Evolutionary conservation across 2,888 invertebrate genomes (phyloP), one percentile per base, ranked within the genome.

Genomic region (Hymenopus coronatus): DNA sequence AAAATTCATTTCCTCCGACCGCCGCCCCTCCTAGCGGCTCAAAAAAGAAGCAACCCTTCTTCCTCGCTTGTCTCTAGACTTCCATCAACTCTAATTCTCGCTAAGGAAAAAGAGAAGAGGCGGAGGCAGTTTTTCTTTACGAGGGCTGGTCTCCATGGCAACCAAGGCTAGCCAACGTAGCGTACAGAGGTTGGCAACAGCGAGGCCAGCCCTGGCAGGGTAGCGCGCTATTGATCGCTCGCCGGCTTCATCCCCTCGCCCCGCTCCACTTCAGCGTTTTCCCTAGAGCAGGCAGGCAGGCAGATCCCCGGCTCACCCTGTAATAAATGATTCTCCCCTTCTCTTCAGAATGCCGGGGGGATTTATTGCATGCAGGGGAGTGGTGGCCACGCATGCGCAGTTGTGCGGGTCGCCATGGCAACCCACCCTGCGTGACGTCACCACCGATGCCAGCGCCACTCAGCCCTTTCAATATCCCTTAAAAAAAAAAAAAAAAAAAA

Each of bases 321-420:
- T 89, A 87, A 89, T 89, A 89, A 89, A 89, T 89, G 89, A 89
- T 89, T 89, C 88, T 88, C 89, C 87, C 88, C 40, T 46, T 84
- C 88, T 81, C 87, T 40, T 70, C 81, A 88, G 82, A 88, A 89
- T 88, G 89, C 88, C 89, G 89, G 88, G 88, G 89, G 89, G 88
- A 89, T 89, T 89, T 89, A 89, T 89, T 88, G 85, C 88, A 82
- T 81, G 28, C 88, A 81, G 46, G 54, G 87, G 89, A 84, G 86
- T 82, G 88, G 89, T 83, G 25, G 83, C 25, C 28, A 30, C 85
- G n/a, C 88, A 82, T 83, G 88, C 88, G 88, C 85, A 33, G 46
- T 33, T 25, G 54, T 9, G 27, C 83, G 54, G 28, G 88, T 83
- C 28, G 86, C 86, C 86, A 86, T 88, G 86, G 86, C 33, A 86